Conservation (phyloP, 1,140 invertebrate species). For the Microplitis mediator region DNA sequence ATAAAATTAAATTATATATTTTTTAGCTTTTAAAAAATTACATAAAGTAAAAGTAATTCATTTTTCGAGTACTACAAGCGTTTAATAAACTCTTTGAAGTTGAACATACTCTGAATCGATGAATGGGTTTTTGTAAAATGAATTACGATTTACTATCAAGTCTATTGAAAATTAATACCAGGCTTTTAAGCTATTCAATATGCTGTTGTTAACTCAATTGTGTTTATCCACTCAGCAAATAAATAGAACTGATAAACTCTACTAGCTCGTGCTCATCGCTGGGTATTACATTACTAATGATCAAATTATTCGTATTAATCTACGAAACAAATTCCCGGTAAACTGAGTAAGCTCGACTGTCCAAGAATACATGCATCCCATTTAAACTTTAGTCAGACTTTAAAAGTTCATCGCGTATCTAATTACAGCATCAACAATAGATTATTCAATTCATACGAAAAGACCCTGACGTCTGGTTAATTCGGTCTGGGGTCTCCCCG, state of each 20-base stretch:
- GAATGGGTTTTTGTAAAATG: too few relatives aligned
- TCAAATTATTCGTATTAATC: neutral
- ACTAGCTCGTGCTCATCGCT: neutral
- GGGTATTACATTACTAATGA: neutral
- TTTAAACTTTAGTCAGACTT: neutral
- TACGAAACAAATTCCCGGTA: too few relatives aligned
- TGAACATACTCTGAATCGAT: too few relatives aligned
- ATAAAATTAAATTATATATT: too few relatives aligned
- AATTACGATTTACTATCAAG: neutral
- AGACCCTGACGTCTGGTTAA: neutral
- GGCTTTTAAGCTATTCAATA: neutral
- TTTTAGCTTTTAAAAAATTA: too few relatives aligned
- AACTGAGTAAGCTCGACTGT: neutral
- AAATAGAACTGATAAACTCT: neutral
- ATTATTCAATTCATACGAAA: slow-evolving; percentile 31
- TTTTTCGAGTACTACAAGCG: too few relatives aligned
- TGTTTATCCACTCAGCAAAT: neutral
- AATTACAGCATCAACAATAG: slow-evolving; percentile 29
- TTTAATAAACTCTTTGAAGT: too few relatives aligned
- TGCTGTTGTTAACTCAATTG: neutral
- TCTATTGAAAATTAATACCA: neutral
- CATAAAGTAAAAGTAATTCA: too few relatives aligned
- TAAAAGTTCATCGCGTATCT: neutral
- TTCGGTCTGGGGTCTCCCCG: neutral
- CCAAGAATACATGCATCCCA: neutral